phyloP scores from a whole-genome alignment of 2,888 invertebrate genomes.

The Microctonus aethiopoides region DNA sequence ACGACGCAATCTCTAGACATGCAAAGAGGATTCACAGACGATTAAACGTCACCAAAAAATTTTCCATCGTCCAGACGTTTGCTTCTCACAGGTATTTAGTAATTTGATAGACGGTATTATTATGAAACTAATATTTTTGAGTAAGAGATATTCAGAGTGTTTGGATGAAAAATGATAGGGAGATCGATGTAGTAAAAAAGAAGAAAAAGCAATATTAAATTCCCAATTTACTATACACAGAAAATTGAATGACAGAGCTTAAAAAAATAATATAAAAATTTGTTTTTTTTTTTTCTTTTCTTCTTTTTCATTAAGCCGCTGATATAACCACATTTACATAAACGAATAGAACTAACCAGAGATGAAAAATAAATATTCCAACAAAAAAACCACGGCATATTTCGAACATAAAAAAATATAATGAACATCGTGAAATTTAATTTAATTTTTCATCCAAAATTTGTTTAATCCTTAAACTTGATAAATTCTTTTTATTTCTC shows the following conservation, averaged over 20 bases:
- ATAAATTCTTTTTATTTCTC: neutral
- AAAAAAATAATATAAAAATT: too few relatives aligned
- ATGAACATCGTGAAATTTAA: neutral
- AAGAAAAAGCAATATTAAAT: too few relatives aligned
- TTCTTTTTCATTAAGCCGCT: neutral
- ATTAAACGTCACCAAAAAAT: constrained; percentile 18
- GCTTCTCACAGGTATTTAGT: neutral
- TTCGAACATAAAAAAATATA: neutral
- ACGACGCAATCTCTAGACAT: constrained; percentile 30
- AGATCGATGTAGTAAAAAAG: too few relatives aligned
- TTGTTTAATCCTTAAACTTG: neutral
- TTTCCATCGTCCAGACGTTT: constrained; percentile 10
- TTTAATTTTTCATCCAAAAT: neutral
- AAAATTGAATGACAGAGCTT: neutral
- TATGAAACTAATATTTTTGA: neutral
- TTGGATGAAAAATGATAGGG: too few relatives aligned
- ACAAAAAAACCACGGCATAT: neutral
- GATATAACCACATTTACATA: neutral
- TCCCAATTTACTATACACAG: neutral
- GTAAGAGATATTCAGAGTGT: neutral
- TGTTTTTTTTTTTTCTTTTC: neutral
- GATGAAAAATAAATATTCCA: neutral
- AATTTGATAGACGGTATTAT: constrained; percentile 6
- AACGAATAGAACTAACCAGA: neutral
- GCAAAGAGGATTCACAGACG: constrained; percentile 39